Base-by-base conservation (phyloP, 2,888 invertebrate species). In the Steinernema scapterisci region DNA sequence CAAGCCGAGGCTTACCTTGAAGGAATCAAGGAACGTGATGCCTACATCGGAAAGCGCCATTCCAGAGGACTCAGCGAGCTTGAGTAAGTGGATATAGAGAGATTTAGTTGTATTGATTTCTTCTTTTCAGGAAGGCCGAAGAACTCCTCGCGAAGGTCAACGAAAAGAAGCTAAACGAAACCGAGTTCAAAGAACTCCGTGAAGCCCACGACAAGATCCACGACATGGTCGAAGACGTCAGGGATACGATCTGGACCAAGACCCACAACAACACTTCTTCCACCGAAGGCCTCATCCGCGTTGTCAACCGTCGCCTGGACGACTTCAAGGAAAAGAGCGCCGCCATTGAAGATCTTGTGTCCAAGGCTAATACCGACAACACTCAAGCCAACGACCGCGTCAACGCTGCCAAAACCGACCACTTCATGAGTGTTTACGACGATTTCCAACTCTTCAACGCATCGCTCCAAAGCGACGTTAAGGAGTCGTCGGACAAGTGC, bases 1-100 rank as follows among this genome's bases (percentile, higher is more conserved):
- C 85, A 88, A 73, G 88, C 88, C 0, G 83, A 85, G 46, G 79
- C 79, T 3, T 86, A 88, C 44, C 77, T 87, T 70, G 80, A 84
- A 56, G 84, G 85, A n/a, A 88, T 88, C 13, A 72, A 82, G 54
- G 82, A 80, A 23, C 76, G 88, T 31, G 84, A 85, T 72, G 81
- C 81, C 11, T 81, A 83, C 70, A 81, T 87, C 38, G 84, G 84
- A 75, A 87, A 86, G 73, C 73, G 84, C 63, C 77, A 77, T 43
- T 81, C 81, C 23, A 38, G 83, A 16, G 84, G 82, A 3, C 76
- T 81, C 25, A 75, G 79, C 27, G 82, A 82, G 63, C 76, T 81
- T 54, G 71, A 75, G n/a, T n/a, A n/a, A n/a, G n/a, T n/a, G n/a
- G 79, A 74, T 23, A 21, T n/a, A 52, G n/a, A 19, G n/a, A 52